These are phyloP conservation scores for Malurus splendens DNA, from an alignment of 2,797 vertebrate genomes.

Conservation along the genomic window DNA sequence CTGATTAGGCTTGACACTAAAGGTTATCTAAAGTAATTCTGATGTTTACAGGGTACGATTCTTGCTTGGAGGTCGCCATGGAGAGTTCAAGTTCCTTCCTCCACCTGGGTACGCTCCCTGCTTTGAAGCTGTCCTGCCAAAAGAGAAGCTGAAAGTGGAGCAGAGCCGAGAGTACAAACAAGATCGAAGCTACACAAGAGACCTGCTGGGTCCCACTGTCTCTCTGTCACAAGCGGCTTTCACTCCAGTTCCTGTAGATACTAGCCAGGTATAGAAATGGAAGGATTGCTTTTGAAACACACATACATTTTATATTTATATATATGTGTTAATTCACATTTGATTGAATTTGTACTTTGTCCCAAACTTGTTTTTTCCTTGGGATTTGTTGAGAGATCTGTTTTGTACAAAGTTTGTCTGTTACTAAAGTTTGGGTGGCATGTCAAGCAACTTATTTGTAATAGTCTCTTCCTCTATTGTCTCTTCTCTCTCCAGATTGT, in stretches of 20 bases:
- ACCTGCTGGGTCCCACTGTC: slow-evolving; percentile 85
- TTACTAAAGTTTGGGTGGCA: not conserved
- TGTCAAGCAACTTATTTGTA: not conserved
- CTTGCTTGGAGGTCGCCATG: slow-evolving; percentile 90
- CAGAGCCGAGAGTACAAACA: slow-evolving; percentile 84
- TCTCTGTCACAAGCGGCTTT: slow-evolving; percentile 91
- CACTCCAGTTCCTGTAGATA: slow-evolving; percentile 90
- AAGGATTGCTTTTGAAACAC: not conserved
- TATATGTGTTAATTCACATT: not conserved
- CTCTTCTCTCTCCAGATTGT: slow-evolving; percentile 77
- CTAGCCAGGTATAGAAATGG: slow-evolving; percentile 81
- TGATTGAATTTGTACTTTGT: not conserved
- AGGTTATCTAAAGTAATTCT: not conserved
- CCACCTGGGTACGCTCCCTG: slow-evolving; percentile 91
- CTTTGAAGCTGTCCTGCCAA: slow-evolving; percentile 88
- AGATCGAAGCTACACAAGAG: slow-evolving; percentile 79
- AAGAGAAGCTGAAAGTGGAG: slow-evolving; percentile 91
- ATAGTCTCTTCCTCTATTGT: not conserved
- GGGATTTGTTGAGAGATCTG: not conserved
- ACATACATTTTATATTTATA: rapidly evolving
- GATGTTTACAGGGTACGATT: slow-evolving; percentile 81
- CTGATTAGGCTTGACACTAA: not conserved
- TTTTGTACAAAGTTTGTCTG: not conserved
- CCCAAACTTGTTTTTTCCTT: not conserved
- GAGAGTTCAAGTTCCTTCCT: slow-evolving; percentile 95